Percentiles rank a stretch among this genome's conserved stretches.
These are phyloP conservation scores for Parambassis ranga DNA, from an alignment of 2,797 vertebrate genomes.

Conservation along the genomic window DNA sequence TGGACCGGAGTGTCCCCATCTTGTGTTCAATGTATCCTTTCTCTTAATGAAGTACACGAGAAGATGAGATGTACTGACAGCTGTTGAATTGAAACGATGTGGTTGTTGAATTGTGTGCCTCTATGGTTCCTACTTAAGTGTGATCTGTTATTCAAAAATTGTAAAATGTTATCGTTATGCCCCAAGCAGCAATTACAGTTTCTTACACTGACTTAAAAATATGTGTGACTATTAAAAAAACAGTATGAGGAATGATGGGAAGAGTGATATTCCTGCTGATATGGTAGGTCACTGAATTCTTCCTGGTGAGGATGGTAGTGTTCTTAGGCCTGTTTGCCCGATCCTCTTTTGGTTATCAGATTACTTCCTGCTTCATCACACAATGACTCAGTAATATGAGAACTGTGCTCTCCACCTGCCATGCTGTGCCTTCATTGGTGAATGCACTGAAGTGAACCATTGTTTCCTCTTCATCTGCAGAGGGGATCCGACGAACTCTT, in stretches of 20 bases:
- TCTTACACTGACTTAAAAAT: neutral
- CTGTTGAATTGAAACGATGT: slow-evolving; percentile 13
- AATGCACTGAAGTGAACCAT: slow-evolving; percentile 63
- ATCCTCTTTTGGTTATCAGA: slow-evolving; percentile 62
- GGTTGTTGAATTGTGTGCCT: neutral
- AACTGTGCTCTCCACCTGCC: slow-evolving; percentile 66
- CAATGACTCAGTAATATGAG: slow-evolving; percentile 70
- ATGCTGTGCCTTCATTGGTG: slow-evolving; percentile 48
- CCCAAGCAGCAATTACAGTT: neutral
- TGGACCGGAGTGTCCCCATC: slow-evolving; percentile 32
- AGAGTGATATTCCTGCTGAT: slow-evolving; percentile 12
- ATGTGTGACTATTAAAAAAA: neutral
- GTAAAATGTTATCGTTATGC: neutral
- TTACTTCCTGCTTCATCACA: slow-evolving; percentile 68
- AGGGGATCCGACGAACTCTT: slow-evolving; percentile 99
- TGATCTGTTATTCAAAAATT: neutral
- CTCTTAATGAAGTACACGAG: slow-evolving; percentile 21
- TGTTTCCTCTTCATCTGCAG: slow-evolving; percentile 81
- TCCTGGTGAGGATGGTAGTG: slow-evolving; percentile 29
- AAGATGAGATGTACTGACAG: slow-evolving; percentile 25
- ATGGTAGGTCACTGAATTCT: slow-evolving; percentile 16
- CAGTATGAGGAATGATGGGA: neutral
- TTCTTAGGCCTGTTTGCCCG: slow-evolving; percentile 33
- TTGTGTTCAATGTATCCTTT: slow-evolving; percentile 22
- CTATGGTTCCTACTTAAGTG: neutral